Conservation (phyloP, 1,140 invertebrate species). For the Danaus plexippus region DNA sequence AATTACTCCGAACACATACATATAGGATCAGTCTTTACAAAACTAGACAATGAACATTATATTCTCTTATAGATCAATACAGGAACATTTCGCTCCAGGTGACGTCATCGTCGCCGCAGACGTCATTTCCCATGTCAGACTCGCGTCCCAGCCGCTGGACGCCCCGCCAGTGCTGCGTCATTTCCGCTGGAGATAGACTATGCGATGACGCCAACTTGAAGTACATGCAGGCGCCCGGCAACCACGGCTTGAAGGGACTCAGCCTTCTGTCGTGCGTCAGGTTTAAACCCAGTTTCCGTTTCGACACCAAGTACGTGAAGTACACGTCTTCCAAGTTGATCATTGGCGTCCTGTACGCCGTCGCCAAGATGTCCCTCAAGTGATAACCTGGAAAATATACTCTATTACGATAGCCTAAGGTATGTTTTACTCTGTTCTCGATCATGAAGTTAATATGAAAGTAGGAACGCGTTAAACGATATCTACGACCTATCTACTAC, state of each 20-base stretch:
- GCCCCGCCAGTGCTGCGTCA: conserved; percentile 27
- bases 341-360: conserved; percentile 32
- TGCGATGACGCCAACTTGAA: conserved; percentile 37
- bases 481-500: no score
- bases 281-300: conserved; percentile 21
- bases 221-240: conserved; percentile 29
- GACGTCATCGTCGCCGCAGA: conserved; percentile 27
- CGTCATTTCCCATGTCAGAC: conserved; percentile 11
- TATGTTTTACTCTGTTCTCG: no score
- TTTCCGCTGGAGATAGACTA: conserved; percentile 34
- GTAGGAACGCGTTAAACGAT: no score
- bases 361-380: conserved; percentile 28
- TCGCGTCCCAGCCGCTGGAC: conserved; percentile 20
- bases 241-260: conserved; percentile 45
- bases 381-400: conserved; percentile 39
- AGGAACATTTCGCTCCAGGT: conserved; percentile 32
- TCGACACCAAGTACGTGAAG: conserved; percentile 50
- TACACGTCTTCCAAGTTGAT: conserved; percentile 60
- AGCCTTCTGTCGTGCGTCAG: conserved; percentile 44
- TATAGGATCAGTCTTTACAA: background rate
- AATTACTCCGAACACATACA: conserved; percentile 6
- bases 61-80: conserved; percentile 21
- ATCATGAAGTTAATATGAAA: no score
- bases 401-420: background rate
- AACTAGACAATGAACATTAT: background rate